Conservation (phyloP, 2,888 invertebrate genomes). For the Callosobruchus maculatus region DNA sequence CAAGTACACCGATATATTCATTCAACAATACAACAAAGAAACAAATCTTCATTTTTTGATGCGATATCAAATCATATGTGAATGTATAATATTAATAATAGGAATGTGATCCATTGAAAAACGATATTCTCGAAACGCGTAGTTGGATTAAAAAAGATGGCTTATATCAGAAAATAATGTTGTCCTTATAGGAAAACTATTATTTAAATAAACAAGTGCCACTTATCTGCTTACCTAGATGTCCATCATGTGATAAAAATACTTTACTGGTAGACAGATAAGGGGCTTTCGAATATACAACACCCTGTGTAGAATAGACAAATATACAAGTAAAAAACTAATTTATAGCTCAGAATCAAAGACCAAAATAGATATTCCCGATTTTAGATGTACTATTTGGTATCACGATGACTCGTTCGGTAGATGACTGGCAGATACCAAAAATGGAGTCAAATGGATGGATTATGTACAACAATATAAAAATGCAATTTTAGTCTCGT, state of each 20-base stretch:
- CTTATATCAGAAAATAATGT: neutral
- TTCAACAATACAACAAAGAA: no score
- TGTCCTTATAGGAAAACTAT: neutral
- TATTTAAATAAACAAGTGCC: neutral
- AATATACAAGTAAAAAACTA: neutral
- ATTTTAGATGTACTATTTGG: neutral
- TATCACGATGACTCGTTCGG: neutral
- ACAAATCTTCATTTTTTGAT: neutral
- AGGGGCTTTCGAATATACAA: neutral
- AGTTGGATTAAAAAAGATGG: neutral
- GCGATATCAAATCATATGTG: neutral
- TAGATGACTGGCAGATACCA: neutral
- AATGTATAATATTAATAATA: neutral
- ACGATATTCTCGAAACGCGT: neutral
- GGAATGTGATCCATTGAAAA: neutral
- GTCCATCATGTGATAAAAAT: neutral
- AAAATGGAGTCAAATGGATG: no score
- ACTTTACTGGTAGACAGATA: neutral
- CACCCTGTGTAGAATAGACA: neutral
- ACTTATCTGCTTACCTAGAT: neutral
- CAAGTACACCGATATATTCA: no score
- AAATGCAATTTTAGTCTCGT: no score
- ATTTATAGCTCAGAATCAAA: neutral
- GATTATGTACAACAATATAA: no score
- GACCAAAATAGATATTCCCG: neutral